These are phyloP conservation scores for Ylistrum balloti DNA, from an alignment of 1,140 invertebrate genomes.

Conservation along the genomic window DNA sequence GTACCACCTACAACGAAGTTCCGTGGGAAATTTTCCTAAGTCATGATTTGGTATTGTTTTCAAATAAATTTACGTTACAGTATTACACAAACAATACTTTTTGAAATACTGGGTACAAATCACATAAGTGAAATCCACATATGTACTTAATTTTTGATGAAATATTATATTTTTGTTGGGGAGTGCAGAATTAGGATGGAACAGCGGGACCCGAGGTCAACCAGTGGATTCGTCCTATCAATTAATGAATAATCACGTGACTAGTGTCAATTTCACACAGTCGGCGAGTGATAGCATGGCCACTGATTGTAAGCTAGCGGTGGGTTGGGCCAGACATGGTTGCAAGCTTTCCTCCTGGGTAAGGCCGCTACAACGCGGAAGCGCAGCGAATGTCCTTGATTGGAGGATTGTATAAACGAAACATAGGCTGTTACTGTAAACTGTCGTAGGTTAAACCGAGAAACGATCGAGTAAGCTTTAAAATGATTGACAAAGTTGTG, in stretches of 20 bases:
- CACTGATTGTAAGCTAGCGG: constrained; percentile 43
- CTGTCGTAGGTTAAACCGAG: background rate
- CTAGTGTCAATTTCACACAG: constrained; percentile 53
- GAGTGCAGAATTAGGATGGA: background rate
- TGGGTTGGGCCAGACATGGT: constrained; percentile 50
- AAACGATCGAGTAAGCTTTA: background rate
- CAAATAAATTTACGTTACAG: background rate
- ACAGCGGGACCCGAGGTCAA: constrained; percentile 44
- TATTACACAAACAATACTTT: background rate
- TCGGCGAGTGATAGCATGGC: constrained; percentile 50
- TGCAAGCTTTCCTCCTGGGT: constrained; percentile 55
- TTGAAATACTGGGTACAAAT: background rate
- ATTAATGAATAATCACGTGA: constrained; percentile 54
- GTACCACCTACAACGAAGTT: background rate
- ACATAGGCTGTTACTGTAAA: background rate
- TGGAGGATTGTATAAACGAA: background rate
- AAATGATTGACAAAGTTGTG: background rate
- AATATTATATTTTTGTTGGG: background rate
- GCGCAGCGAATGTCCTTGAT: background rate
- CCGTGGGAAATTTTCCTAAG: background rate
- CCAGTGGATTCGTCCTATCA: constrained; percentile 49
- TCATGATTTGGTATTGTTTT: background rate
- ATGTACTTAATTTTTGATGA: background rate
- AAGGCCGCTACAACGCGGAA: constrained; percentile 42
- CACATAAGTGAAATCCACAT: background rate